A percentile compares a stretch with the other conserved stretches of the same genome.
Conservation (phyloP, 2,113 vertebrate species). For the Pelusios castaneus region DNA sequence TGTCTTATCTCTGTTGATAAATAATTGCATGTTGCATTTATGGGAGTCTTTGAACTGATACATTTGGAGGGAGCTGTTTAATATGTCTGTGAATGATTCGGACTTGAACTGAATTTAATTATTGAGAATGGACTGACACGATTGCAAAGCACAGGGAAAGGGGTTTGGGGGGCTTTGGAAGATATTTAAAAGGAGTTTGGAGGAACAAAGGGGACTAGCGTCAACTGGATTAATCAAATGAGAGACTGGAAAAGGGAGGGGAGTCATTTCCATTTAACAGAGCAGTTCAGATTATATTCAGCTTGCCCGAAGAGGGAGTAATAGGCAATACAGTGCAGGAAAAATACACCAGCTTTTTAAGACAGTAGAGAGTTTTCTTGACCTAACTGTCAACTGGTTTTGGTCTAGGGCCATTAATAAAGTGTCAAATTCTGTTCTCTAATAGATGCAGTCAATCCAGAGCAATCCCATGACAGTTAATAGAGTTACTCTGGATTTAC, state of each 20-base stretch:
- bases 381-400: not conserved
- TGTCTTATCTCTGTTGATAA: constrained; percentile 40
- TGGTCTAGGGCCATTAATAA: not conserved
- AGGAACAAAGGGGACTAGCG: constrained; percentile 14
- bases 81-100: not conserved
- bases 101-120: constrained; percentile 46
- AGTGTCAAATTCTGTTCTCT: not conserved
- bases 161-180: constrained; percentile 15
- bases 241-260: not conserved
- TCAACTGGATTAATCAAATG: constrained; percentile 11
- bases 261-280: not conserved
- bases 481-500: not conserved
- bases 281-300: not conserved
- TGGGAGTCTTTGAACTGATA: constrained; percentile 15
- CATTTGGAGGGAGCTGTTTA: constrained; percentile 9
- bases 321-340: not conserved
- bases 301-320: not conserved
- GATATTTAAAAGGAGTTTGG: not conserved
- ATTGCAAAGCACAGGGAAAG: not conserved
- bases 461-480: not conserved
- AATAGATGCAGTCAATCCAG: not conserved
- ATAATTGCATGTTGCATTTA: constrained; percentile 11
- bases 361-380: not conserved
- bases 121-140: not conserved
- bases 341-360: fast-evolving